Percentiles rank a stretch among this genome's conserved stretches.
Evolutionary conservation across 2,797 vertebrate genomes (phyloP).

Genomic region (Benthosema pterotum): DNA sequence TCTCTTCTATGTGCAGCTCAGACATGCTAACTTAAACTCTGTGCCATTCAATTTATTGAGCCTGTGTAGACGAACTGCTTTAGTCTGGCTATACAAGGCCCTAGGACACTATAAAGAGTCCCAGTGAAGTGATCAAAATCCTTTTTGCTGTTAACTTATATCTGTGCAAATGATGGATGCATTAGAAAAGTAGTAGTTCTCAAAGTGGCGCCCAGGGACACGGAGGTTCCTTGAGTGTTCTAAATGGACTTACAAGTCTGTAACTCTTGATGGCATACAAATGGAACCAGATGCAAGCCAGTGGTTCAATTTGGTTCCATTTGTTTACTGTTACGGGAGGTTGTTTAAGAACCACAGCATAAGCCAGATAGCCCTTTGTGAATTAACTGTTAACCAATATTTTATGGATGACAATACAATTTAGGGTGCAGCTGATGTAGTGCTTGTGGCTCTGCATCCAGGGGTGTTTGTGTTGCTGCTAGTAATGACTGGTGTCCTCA

Average conservation of each 20-base stretch:
- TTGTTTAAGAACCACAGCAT: no score
- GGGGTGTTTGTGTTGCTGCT: slow-evolving; percentile 23
- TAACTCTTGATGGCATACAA: no score
- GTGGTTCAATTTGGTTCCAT: no score
- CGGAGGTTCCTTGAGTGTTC: no score
- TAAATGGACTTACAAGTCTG: no score
- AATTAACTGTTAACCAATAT: neutral
- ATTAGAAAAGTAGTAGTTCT: neutral
- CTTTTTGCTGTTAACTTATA: slow-evolving; percentile 25
- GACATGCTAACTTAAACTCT: neutral
- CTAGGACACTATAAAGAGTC: neutral
- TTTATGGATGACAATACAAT: neutral
- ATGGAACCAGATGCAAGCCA: no score
- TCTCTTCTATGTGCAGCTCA: slow-evolving; percentile 10
- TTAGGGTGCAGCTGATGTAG: slow-evolving; percentile 8
- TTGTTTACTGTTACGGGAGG: no score
- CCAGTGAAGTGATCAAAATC: neutral
- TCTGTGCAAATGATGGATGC: slow-evolving; percentile 19
- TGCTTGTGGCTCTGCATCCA: neutral
- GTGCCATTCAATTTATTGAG: slow-evolving; percentile 1
- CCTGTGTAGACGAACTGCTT: neutral
- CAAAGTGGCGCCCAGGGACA: no score
- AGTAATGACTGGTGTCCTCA: neutral
- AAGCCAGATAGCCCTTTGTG: slow-evolving; percentile 1
- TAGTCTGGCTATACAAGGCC: neutral